A percentile compares a stretch with the other conserved stretches of the same genome.
Evolutionary conservation across 2,113 vertebrate species (phyloP).

Genomic region (Microcebus lehilahytsara): DNA sequence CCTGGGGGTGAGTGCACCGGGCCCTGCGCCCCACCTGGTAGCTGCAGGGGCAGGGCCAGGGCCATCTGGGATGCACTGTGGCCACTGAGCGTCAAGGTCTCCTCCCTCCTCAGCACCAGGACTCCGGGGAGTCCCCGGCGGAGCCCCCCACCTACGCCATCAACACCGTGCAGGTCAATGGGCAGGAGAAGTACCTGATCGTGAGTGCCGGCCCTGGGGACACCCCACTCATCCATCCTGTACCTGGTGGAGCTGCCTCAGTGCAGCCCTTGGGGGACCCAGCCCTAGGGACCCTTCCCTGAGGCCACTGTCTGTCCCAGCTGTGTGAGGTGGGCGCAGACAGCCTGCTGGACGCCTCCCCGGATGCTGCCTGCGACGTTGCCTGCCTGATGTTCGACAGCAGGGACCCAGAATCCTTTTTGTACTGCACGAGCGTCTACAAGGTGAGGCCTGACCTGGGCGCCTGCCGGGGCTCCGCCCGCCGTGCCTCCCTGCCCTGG

Average conservation of each 20-base stretch:
- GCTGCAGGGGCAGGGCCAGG: neutral
- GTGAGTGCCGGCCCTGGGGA: slow-evolving; percentile 83
- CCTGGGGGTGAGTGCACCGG: slow-evolving; percentile 82
- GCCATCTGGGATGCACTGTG: fast-evolving
- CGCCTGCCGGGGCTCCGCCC: neutral
- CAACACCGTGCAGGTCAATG: slow-evolving; percentile 90
- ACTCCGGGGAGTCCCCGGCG: slow-evolving; percentile 64
- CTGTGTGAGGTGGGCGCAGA: slow-evolving; percentile 91
- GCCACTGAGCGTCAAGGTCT: fast-evolving
- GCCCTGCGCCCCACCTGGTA: too few species aligned
- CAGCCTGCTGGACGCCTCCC: slow-evolving; percentile 80
- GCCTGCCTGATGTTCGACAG: slow-evolving; percentile 94
- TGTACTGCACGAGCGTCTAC: slow-evolving; percentile 92
- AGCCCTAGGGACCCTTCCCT: neutral
- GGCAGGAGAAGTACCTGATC: slow-evolving; percentile 96
- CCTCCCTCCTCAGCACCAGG: slow-evolving; percentile 75
- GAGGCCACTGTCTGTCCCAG: slow-evolving; percentile 76
- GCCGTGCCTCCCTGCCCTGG: fast-evolving
- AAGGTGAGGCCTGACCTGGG: slow-evolving; percentile 85
- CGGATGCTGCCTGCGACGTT: slow-evolving; percentile 89
- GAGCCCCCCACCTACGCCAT: slow-evolving; percentile 85
- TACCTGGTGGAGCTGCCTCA: neutral
- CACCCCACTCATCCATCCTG: neutral
- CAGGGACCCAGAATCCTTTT: slow-evolving; percentile 91
- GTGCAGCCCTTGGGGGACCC: neutral